These are phyloP conservation scores for Amphipyra berbera DNA, from an alignment of 2,888 invertebrate species.

Conservation along the genomic window DNA sequence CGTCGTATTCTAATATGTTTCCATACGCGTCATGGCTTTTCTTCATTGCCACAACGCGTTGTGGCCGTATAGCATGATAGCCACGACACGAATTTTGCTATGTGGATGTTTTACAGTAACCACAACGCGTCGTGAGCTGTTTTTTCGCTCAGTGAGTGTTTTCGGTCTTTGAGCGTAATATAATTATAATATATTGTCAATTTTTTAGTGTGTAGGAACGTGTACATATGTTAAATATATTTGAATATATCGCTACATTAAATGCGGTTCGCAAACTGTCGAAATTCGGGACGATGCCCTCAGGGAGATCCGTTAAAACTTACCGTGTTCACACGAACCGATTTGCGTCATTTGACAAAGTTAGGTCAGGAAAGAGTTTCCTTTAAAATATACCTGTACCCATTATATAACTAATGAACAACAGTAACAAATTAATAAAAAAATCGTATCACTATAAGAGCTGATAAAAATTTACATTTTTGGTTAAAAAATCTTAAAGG, in stretches of 20 bases:
- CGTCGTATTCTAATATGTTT: too few species aligned
- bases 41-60: too few species aligned
- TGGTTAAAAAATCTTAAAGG: constrained; percentile 18
- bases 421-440: not conserved
- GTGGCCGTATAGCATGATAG: too few species aligned
- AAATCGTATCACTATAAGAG: not conserved
- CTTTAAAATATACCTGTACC: not conserved
- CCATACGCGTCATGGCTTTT: too few species aligned
- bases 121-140: too few species aligned
- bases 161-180: too few species aligned
- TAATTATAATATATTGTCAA: constrained; percentile 36
- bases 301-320: constrained; percentile 28
- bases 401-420: constrained; percentile 1
- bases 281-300: constrained; percentile 21
- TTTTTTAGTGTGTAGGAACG: constrained; percentile 44
- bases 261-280: constrained; percentile 36
- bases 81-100: too few species aligned
- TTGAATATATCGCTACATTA: constrained; percentile 35
- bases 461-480: constrained; percentile 13
- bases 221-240: constrained; percentile 31
- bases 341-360: constrained; percentile 7
- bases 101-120: too few species aligned
- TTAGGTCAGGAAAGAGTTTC: too few species aligned
- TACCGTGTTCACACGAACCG: constrained; percentile 22
- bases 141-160: too few species aligned